Base-by-base conservation (phyloP, 2,888 invertebrate species). In the Steinernema carpocapsae region DNA sequence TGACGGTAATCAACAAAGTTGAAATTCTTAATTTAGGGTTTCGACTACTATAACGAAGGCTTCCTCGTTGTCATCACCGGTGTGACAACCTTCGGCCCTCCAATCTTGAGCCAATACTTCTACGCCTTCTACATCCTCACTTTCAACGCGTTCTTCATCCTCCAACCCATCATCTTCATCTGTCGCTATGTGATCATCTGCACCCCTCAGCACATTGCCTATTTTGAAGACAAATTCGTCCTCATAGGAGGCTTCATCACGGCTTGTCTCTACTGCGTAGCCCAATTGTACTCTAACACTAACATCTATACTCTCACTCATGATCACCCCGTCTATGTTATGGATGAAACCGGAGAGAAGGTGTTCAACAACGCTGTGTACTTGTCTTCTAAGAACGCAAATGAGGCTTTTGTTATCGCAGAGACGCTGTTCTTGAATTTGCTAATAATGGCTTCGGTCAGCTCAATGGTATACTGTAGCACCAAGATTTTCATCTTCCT, bases 131-230 rank as follows among this genome's bases (percentile, higher is more conserved):
- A 64, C 64, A 64, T 64, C 14, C 29, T 64, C 64, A 64, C 32
- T 4, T 64, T 64, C 64, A 64, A 64, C 64, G 64, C 64, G 26
- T 64, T 64, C 37, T 64, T 64, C 64, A 64, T 64, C 32, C 64
- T 64, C 10, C 64, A 64, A n/a, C 64, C 64, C 17, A n/a, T 64
- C 2, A 29, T 64, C 32, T 64, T 64, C 64, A 32, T 64, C 64
- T 64, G 64, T n/a, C 64, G 64, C 64, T 64, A 64, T 32, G 26
- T 64, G 26, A 64, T 32, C 64, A 64, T 64, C 37, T 64, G 64
- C 19, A 10, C 12, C 1, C 64, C 64, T n/a, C 22, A 64, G 17
- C 29, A 32, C 7, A 29, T 64, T 32, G 6, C 29, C 64, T 26
- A 26, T 14, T 29, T 64, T 2, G 17, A 32, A 17, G 26, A 64